These are phyloP conservation scores for Spea multiplicata DNA, from an alignment of 2,113 vertebrate species.

Conservation along the genomic window DNA sequence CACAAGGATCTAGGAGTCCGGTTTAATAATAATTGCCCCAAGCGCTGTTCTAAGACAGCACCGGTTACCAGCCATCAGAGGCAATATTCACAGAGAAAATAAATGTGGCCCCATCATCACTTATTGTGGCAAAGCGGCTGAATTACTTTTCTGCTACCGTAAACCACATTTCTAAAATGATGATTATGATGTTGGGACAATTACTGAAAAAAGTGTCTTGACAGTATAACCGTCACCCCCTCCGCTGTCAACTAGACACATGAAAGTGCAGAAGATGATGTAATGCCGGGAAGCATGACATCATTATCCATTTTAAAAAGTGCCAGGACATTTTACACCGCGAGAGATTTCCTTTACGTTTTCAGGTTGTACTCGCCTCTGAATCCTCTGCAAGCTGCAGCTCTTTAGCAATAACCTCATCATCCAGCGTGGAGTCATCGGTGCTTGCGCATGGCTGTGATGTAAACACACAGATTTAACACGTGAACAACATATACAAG, in stretches of 20 bases:
- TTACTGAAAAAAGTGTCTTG: too few species aligned
- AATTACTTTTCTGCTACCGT: neutral
- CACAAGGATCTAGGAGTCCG: neutral
- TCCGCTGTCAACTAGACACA: too few species aligned
- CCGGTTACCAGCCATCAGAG: neutral
- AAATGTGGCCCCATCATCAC: neutral
- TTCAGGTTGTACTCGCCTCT: conserved; percentile 67
- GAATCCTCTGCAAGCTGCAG: conserved; percentile 87
- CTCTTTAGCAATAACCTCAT: conserved; percentile 83
- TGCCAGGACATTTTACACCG: too few species aligned
- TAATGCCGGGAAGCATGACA: too few species aligned
- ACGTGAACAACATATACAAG: too few species aligned
- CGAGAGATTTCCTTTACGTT: too few species aligned
- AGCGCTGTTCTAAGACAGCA: neutral
- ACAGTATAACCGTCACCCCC: too few species aligned
- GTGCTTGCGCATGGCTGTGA: conserved; percentile 67
- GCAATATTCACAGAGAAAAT: neutral
- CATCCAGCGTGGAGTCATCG: conserved; percentile 67
- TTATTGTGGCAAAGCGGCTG: neutral
- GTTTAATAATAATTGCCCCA: neutral
- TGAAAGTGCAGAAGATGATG: too few species aligned
- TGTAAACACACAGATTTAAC: neutral
- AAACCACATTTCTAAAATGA: too few species aligned
- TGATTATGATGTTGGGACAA: too few species aligned
- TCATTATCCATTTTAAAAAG: too few species aligned